Evolutionary conservation across 1,140 invertebrate species (phyloP), one percentile per base, ranked within the genome.

Genomic region (Zophobas atratus): DNA sequence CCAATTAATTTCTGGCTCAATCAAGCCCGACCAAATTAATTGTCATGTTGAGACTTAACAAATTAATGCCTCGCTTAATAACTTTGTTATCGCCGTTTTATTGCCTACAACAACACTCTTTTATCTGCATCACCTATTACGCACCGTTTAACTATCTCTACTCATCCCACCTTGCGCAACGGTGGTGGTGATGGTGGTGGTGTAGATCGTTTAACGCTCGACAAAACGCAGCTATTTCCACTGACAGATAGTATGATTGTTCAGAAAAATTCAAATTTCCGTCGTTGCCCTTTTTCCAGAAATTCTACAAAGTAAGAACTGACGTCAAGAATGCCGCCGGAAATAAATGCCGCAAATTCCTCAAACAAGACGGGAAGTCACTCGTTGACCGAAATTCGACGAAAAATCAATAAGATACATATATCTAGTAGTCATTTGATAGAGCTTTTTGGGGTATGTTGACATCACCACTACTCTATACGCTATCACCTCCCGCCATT

Each of bases 381-480:
- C 39, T 55, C 35, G 39, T 56, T 56, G 39, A 55, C 36, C 35
- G 36, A 73, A 55, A 55, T 56, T 73, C 71, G 38, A 49, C 33
- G 38, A 67, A 67, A 67, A 67, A 67, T 67, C 60, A 67, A 67
- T 67, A 20, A 20, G 20, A 20, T 20, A 67, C 32, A 43, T 67
- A 67, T 67, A 43, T 8, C 41, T 67, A 8, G 60, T 20, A 67
- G 60, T 67, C 60, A 6, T 63, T 63, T 67, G 55, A 73, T 56
- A 73, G 71, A 73, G 71, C 71, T 73, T 73, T 43, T 72, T 73
- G 71, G 71, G 71, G 56, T 73, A 73, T 73, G 51, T 73, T 73
- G 34, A 51, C 60, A 67, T 43, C 41, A 20, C 60, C 38, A 43
- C 6, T n/a, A 33, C 39, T n/a, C 41, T 33, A 67, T 67, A 43